Evolutionary conservation across 2,888 invertebrate species (phyloP).

Genomic region (Xanthia togata): DNA sequence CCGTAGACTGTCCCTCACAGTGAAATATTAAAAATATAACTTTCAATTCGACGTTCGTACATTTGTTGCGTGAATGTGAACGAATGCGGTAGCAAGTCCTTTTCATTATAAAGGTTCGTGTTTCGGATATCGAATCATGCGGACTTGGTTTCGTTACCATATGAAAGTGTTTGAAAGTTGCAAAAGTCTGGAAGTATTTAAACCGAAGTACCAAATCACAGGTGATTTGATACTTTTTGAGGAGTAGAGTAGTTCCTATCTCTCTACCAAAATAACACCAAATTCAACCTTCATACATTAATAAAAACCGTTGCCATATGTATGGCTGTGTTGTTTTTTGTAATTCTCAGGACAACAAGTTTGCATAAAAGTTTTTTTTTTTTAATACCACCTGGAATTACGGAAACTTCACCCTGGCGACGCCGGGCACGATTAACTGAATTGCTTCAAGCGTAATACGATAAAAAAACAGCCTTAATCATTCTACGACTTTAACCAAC

Average conservation of each 20-base stretch:
- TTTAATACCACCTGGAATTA: neutral
- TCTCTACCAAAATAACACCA: neutral
- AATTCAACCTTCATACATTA: neutral
- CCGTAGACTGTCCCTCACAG: neutral
- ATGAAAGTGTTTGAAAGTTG: neutral
- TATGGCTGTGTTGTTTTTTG: too few species aligned
- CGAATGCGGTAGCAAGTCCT: neutral
- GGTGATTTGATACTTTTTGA: neutral
- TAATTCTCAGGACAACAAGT: neutral
- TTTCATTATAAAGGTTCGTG: neutral
- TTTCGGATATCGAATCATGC: neutral
- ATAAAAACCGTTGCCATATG: neutral
- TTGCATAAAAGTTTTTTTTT: neutral
- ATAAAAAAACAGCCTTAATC: constrained; percentile 2
- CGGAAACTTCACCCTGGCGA: neutral
- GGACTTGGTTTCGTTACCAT: neutral
- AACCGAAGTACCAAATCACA: too few species aligned
- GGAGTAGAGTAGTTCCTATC: neutral
- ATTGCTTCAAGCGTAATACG: neutral
- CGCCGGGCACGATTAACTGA: neutral
- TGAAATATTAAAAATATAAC: neutral
- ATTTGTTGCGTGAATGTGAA: neutral
- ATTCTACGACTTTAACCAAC: neutral
- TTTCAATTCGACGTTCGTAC: neutral
- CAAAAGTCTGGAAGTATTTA: neutral